Conservation (phyloP, 2,113 vertebrate genomes). For the Ploceus nigricollis region DNA sequence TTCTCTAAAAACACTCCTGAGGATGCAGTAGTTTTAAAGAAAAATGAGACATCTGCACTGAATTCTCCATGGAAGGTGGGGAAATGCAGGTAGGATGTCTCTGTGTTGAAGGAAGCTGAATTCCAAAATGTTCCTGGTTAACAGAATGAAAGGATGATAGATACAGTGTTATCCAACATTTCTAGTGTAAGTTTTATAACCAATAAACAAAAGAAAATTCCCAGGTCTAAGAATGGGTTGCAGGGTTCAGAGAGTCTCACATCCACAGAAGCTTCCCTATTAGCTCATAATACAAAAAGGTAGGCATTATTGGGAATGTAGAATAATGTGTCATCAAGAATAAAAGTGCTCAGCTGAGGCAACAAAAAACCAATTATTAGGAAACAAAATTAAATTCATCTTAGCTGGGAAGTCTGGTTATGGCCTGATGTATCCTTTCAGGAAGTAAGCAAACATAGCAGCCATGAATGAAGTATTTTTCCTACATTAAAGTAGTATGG, state of each 20-base stretch:
- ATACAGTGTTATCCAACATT: neutral
- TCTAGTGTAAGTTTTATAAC: neutral
- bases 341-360: neutral
- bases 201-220: rapidly evolving
- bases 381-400: neutral
- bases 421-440: neutral
- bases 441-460: neutral
- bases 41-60: conserved; percentile 92
- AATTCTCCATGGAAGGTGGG: conserved; percentile 95
- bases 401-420: neutral
- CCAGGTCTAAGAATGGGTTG: neutral
- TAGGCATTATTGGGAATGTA: neutral
- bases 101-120: conserved; percentile 91
- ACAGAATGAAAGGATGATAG: neutral
- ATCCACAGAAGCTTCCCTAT: neutral
- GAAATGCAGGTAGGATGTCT: conserved; percentile 93
- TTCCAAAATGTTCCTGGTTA: conserved; percentile 91
- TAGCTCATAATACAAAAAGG: neutral
- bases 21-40: conserved; percentile 92
- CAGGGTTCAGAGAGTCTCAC: neutral
- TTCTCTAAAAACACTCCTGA: conserved; percentile 96
- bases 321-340: neutral
- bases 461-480: neutral
- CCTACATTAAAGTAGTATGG: neutral
- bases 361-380: neutral